Evolutionary conservation across 1,140 invertebrate genomes (phyloP), one percentile per base, ranked within the genome.

Genomic region (Brachionus rotundiformis): DNA sequence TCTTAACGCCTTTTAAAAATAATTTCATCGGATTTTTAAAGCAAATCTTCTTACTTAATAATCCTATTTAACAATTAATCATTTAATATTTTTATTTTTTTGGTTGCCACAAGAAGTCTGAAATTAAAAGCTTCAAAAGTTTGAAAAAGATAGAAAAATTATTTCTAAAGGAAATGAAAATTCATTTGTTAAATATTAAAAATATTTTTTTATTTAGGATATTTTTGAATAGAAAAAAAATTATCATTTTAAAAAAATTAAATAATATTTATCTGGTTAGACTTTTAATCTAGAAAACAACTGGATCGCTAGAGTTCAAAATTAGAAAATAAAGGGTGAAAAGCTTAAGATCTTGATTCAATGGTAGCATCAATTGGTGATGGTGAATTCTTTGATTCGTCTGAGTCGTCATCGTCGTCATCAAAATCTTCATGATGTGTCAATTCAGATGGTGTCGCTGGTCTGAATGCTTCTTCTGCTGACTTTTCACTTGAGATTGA

Each of bases 361-460:
- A 41, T 73, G 0, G 19, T 16, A 54, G 6, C 36, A 44, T 73
- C 41, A 13, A 39, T 7, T 33, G 76, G 76, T 13, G 76, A 25
- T 59, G 47, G 47, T 25, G 76, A 79, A 31, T 61, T 63, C 59
- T 79, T 79, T 3, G 76, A 54, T 19, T 41, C 59, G 5, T 63
- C 59, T 27, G 76, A 59, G 6, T 79, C 76, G 4, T 79, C 76
- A 36, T 79, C 76, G 27, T 79, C 76, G 33, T 79, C 76, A n/a
- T 79, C 76, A 61, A 79, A 79, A 16, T 79, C 76, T 61, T 79
- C 76, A 31, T 79, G 76, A 79, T 79, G 76, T 25, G 76, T 79
- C 29, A 79, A 19, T 59, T 79, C 76, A 19, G 27, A 54, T 54
- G 76, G 76, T 8, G 47, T 54, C 13, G 31, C 44, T 19, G 76